Base-by-base conservation (phyloP, 2,797 vertebrate species). In the Amphiprion clarkii region DNA sequence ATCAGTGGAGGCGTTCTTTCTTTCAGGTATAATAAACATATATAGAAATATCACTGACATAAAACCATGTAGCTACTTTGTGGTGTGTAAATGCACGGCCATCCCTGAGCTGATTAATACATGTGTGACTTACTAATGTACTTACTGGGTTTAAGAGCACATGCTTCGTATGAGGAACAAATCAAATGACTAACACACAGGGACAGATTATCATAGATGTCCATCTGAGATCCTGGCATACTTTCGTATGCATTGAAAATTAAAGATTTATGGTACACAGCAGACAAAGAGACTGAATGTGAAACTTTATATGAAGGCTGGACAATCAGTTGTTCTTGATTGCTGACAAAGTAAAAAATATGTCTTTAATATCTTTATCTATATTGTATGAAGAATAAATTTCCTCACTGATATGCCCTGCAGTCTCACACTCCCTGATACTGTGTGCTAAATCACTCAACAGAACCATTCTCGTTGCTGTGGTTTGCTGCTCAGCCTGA, bases 401-500 rank as follows among this genome's bases (percentile, higher is more conserved):
- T 62, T 74, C 56, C 21, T 64, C 19, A 17, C 0, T 21, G 25
- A 61, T 23, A n/a, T 0, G 11, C 60, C 53, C 14, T 27, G n/a
- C 29, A 52, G 66, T 29, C 11, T 52, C 16, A 36, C 16, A 3
- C 11, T 19, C 5, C 40, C 6, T 55, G 54, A 27, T 56, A 31
- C 23, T 51, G 33, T 51, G 63, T 42, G 70, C 21, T 65, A 59
- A 40, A 63, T 69, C 25, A 23, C 29, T 12, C n/a, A 56, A 62
- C 69, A 16, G 59, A 58, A 61, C 25, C 63, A 42, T 63, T 68
- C 52, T 55, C 40, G 44, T 61, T 33, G 57, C 70, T 46, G 51
- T 31, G 78, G 40, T 72, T 64, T 59, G 46, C 16, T 5, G 8
- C 69, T 68, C 40, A 57, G 72, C 27, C 68, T 65, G 71, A 68